Conservation (phyloP, 2,888 invertebrate species). For the Aphrophora alni region DNA sequence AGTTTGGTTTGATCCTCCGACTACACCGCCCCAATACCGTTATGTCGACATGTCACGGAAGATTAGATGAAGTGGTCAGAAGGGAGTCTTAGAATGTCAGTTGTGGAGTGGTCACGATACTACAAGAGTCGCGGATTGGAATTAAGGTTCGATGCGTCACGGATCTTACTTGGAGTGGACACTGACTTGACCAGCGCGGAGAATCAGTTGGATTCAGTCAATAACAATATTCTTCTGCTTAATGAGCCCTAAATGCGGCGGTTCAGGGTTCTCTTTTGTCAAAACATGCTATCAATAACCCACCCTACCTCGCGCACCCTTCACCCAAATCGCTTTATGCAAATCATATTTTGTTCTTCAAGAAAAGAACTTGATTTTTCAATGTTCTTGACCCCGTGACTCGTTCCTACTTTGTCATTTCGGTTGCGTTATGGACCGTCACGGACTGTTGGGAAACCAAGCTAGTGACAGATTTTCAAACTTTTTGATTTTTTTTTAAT, state of each 20-base stretch:
- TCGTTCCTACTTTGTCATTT: not conserved
- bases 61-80: no score
- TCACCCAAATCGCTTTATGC: not conserved
- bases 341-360: constrained; percentile 2
- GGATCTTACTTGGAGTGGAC: not conserved
- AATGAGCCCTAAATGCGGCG: constrained; percentile 9
- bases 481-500: not conserved
- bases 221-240: constrained; percentile 4
- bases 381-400: constrained; percentile 4
- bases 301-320: not conserved
- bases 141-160: not conserved
- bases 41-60: no score
- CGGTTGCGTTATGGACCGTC: not conserved
- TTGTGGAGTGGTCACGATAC: not conserved
- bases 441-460: not conserved
- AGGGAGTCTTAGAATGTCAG: no score
- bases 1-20: no score
- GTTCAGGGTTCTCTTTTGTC: not conserved
- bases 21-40: no score
- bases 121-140: not conserved
- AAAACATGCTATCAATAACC: constrained; percentile 5
- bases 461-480: not conserved
- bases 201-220: not conserved
- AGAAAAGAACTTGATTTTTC: constrained; percentile 9
- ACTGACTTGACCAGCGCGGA: not conserved